A percentile compares a stretch with the other conserved stretches of the same genome.
Evolutionary conservation across 2,888 invertebrate species (phyloP).

Genomic region (Agonum fuliginosum): DNA sequence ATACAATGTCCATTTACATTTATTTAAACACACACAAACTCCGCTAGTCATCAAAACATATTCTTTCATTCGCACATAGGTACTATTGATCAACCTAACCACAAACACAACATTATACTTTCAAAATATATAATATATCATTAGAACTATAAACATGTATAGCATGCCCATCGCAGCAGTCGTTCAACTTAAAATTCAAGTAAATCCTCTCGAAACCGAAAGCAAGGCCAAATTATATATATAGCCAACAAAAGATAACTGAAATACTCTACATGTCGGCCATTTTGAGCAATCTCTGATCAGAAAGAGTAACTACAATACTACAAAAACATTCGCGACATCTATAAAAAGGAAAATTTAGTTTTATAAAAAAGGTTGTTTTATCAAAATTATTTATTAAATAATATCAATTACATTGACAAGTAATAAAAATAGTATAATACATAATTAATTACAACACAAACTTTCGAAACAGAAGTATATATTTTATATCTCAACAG

Average conservation of each 20-base stretch:
- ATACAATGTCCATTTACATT: slow-evolving; percentile 39
- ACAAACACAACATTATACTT: slow-evolving; percentile 49
- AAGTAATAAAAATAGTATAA: not conserved
- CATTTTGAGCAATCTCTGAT: slow-evolving; percentile 49
- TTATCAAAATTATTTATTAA: slow-evolving; percentile 16
- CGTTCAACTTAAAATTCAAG: slow-evolving; percentile 50
- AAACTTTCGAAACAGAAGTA: not conserved
- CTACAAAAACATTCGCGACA: slow-evolving; percentile 18
- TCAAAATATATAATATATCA: slow-evolving; percentile 41
- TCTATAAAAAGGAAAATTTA: not conserved
- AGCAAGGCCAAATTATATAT: slow-evolving; percentile 59
- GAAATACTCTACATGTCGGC: slow-evolving; percentile 58
- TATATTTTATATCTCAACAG: slow-evolving; percentile 33
- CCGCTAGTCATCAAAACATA: slow-evolving; percentile 38
- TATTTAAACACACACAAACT: slow-evolving; percentile 44
- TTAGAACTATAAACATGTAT: slow-evolving; percentile 54
- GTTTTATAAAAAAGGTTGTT: not conserved
- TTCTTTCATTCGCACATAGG: slow-evolving; percentile 45
- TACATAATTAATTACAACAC: slow-evolving; percentile 15
- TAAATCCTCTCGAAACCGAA: slow-evolving; percentile 55
- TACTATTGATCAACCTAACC: slow-evolving; percentile 56
- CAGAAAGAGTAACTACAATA: slow-evolving; percentile 42
- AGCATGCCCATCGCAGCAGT: slow-evolving; percentile 50
- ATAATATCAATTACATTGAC: slow-evolving; percentile 22
- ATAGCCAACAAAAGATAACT: slow-evolving; percentile 59